Evolutionary conservation across 1,140 invertebrate genomes (phyloP).

Genomic region (Carposina sasakii): DNA sequence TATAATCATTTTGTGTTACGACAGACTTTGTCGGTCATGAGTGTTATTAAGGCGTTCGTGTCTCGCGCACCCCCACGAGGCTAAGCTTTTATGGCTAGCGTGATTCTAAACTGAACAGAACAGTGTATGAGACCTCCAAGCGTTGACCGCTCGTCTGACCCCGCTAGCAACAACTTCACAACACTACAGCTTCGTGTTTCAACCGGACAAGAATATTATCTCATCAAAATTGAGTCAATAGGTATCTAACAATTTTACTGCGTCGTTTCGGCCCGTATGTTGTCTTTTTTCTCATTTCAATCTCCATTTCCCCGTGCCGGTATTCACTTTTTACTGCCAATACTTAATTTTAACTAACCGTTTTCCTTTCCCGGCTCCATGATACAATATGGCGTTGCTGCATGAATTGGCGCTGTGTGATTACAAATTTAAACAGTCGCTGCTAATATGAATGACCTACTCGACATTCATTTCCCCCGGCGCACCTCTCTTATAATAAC

Average conservation of each 20-base stretch:
- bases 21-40: slow-evolving; percentile 54
- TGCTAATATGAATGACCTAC: slow-evolving; percentile 71
- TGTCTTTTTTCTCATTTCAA: slow-evolving; percentile 18
- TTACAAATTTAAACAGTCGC: slow-evolving; percentile 68
- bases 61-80: no score
- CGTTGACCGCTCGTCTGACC: slow-evolving; percentile 6
- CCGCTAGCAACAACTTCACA: neutral
- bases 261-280: slow-evolving; percentile 14
- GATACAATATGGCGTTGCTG: slow-evolving; percentile 16
- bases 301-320: slow-evolving; percentile 16
- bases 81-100: slow-evolving; percentile 36
- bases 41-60: slow-evolving; percentile 58
- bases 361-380: slow-evolving; percentile 26
- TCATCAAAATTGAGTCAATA: slow-evolving; percentile 18
- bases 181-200: no score
- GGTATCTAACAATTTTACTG: slow-evolving; percentile 18
- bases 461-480: slow-evolving; percentile 71
- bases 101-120: slow-evolving; percentile 23
- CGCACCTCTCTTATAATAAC: slow-evolving; percentile 72
- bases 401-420: slow-evolving; percentile 53
- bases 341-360: slow-evolving; percentile 22
- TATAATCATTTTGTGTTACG: slow-evolving; percentile 69
- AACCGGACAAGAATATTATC: slow-evolving; percentile 15
- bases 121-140: slow-evolving; percentile 17
- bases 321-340: slow-evolving; percentile 27